Evolutionary conservation across 1,140 invertebrate genomes (phyloP).

Genomic region (Helicoverpa zea): DNA sequence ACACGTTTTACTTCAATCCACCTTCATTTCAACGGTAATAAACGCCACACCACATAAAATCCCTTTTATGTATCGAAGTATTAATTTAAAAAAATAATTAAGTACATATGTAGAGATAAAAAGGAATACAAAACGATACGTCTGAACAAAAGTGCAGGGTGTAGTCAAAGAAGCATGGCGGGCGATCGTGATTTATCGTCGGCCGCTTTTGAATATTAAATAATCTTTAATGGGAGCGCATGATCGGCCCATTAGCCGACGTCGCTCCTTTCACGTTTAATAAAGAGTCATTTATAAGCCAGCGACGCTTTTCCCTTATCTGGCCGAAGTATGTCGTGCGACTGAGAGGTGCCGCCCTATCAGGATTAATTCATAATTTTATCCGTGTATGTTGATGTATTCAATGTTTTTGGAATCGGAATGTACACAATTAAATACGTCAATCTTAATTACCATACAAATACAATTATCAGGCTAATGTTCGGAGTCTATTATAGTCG

Average conservation of each 20-base stretch:
- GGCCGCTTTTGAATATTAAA: constrained; percentile 86
- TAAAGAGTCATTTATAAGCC: constrained; percentile 87
- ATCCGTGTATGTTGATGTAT: constrained; percentile 66
- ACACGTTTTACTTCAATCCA: constrained; percentile 55
- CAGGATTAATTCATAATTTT: constrained; percentile 85
- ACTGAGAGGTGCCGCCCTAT: constrained; percentile 85
- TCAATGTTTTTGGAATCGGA: constrained; percentile 46
- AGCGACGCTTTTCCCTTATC: constrained; percentile 85
- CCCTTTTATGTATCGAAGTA: constrained; percentile 44
- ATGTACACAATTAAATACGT: constrained; percentile 52
- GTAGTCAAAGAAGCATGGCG: constrained; percentile 82
- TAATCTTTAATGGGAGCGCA: constrained; percentile 87
- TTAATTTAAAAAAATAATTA: constrained; percentile 47
- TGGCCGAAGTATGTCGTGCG: constrained; percentile 83
- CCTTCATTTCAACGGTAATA: constrained; percentile 44
- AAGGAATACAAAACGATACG: constrained; percentile 61
- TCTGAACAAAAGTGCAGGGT: constrained; percentile 82
- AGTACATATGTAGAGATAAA: constrained; percentile 59
- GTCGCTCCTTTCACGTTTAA: constrained; percentile 86
- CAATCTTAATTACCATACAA: constrained; percentile 51
- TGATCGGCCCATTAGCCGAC: constrained; percentile 86
- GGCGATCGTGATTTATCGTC: constrained; percentile 84
- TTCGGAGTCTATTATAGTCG: constrained; percentile 14
- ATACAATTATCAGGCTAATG: constrained; percentile 46
- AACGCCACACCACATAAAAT: constrained; percentile 42